Evolutionary conservation across 2,113 vertebrate species (phyloP).

Genomic region (Rostratula benghalensis): DNA sequence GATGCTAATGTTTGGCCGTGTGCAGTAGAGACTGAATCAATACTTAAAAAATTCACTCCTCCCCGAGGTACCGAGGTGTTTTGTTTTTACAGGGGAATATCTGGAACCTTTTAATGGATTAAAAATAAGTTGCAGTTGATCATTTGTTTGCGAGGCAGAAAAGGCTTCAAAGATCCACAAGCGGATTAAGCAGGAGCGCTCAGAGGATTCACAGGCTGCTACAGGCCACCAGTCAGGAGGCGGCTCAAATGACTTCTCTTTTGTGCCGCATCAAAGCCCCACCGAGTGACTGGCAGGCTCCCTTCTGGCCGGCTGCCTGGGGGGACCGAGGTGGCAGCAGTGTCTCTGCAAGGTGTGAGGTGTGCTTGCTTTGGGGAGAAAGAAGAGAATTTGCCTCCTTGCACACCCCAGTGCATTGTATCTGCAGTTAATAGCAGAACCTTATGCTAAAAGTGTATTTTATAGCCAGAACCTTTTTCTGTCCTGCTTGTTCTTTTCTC

Average conservation of each 20-base stretch:
- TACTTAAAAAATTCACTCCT: neutral
- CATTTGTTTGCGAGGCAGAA: conserved; percentile 56
- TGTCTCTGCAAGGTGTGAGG: neutral
- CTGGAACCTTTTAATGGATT: conserved; percentile 60
- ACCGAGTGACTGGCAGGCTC: neutral
- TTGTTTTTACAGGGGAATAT: conserved; percentile 29
- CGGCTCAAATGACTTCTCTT: conserved; percentile 26
- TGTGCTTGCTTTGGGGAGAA: neutral
- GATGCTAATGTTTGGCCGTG: conserved; percentile 12
- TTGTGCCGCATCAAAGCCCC: conserved; percentile 28
- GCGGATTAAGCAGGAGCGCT: conserved; percentile 28
- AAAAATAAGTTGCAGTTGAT: conserved; percentile 58
- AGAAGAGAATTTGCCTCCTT: neutral
- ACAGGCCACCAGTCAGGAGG: conserved; percentile 43
- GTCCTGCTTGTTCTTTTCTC: neutral
- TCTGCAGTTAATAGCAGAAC: neutral
- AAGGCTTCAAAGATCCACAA: conserved; percentile 53
- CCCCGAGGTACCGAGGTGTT: neutral
- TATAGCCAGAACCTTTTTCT: neutral
- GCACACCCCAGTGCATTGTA: accelerated
- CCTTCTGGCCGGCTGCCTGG: neutral
- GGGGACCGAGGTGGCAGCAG: neutral
- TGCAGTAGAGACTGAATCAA: neutral
- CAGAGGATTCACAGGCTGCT: conserved; percentile 23
- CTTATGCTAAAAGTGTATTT: neutral